These are phyloP conservation scores for Geodia barretti DNA, from an alignment of 37 sponge, comb jelly and placozoan species.

Conservation along the genomic window DNA sequence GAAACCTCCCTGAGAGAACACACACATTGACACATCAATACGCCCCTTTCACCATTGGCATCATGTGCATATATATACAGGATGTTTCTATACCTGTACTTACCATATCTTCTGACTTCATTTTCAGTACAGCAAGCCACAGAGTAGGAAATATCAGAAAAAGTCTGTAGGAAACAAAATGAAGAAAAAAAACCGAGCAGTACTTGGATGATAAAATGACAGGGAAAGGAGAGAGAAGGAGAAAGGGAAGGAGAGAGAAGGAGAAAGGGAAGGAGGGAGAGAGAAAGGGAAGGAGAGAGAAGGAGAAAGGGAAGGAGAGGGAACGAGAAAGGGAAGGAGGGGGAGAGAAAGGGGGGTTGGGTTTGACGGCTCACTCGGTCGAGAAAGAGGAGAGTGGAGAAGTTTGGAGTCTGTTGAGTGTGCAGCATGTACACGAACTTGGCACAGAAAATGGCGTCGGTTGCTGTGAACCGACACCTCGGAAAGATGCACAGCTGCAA, in stretches of 20 bases:
- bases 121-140: slow-evolving; percentile 96
- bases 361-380: slow-evolving; percentile 88
- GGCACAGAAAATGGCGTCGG: slow-evolving; percentile 95
- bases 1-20: slow-evolving; percentile 67
- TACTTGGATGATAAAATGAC: too few relatives aligned
- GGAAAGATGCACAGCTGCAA: slow-evolving; percentile 97
- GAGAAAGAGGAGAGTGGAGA: slow-evolving; percentile 97
- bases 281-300: too few relatives aligned
- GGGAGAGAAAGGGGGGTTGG: too few relatives aligned
- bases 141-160: slow-evolving; percentile 94
- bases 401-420: slow-evolving; percentile 82
- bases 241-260: too few relatives aligned
- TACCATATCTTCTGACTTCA: slow-evolving; percentile 94
- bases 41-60: too few relatives aligned
- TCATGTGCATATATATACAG: too few relatives aligned
- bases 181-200: too few relatives aligned
- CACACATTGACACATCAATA: background rate
- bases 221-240: too few relatives aligned
- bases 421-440: slow-evolving; percentile 89
- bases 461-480: slow-evolving; percentile 87
- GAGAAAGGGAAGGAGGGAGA: too few relatives aligned
- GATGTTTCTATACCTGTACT: too few relatives aligned
- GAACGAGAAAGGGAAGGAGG: too few relatives aligned
- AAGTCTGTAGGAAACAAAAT: slow-evolving; percentile 82
- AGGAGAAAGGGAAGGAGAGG: too few relatives aligned